phyloP scores from a whole-genome alignment of 1,140 invertebrate genomes.

The Glossosoma conforme region DNA sequence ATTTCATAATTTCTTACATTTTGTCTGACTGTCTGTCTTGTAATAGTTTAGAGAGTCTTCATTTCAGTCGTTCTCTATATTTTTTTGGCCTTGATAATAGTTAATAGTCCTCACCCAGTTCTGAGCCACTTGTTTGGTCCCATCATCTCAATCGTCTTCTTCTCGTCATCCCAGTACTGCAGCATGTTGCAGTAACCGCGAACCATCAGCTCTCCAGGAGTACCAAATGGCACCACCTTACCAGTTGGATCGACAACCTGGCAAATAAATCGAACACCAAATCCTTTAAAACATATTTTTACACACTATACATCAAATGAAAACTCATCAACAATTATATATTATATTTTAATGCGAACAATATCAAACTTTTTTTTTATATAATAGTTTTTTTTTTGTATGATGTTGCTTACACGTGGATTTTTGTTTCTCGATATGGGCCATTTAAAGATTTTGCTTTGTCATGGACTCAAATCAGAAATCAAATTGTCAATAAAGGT shows the following conservation, averaged over 20 bases:
- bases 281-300: background rate
- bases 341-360: background rate
- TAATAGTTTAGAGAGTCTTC: too few species aligned
- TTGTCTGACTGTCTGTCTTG: too few species aligned
- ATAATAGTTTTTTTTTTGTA: too few species aligned
- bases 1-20: too few species aligned
- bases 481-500: background rate
- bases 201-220: conserved; percentile 71
- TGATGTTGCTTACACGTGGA: too few species aligned
- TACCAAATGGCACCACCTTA: conserved; percentile 61
- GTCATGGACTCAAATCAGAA: too few species aligned
- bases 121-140: conserved; percentile 69
- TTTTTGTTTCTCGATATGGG: too few species aligned
- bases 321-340: too few species aligned
- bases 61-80: conserved; percentile 16
- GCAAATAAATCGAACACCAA: background rate
- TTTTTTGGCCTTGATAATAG: background rate
- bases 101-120: conserved; percentile 62
- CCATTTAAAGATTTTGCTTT: too few species aligned
- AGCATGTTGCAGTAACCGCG: conserved; percentile 73
- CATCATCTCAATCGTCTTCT: conserved; percentile 70
- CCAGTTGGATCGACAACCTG: conserved; percentile 67
- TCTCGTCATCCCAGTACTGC: conserved; percentile 73
- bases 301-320: too few species aligned
- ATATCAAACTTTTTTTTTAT: background rate